Evolutionary conservation across 1,140 invertebrate species (phyloP).

Genomic region (Danaus melanippus): DNA sequence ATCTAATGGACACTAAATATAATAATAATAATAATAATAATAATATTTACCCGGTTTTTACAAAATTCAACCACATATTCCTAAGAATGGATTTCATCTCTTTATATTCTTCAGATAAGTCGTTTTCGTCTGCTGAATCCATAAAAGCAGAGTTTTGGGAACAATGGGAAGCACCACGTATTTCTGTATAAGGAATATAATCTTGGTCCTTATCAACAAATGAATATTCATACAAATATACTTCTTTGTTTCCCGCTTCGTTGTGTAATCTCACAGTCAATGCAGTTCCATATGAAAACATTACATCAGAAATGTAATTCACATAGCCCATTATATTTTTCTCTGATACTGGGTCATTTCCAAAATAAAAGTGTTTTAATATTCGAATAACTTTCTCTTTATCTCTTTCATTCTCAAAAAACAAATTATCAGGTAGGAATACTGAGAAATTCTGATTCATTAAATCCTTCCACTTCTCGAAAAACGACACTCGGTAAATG

Average conservation of each 20-base stretch:
- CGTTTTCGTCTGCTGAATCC: conserved; percentile 5
- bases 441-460: conserved; percentile 31
- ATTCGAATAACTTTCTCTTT: conserved; percentile 12
- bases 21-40: background rate
- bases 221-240: conserved; percentile 24
- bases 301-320: conserved; percentile 21
- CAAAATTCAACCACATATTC: conserved; percentile 17
- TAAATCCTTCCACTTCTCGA: conserved; percentile 22
- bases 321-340: conserved; percentile 15
- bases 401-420: conserved; percentile 17
- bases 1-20: background rate
- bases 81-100: conserved; percentile 12
- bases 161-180: conserved; percentile 17
- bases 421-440: conserved; percentile 25
- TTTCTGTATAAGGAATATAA: conserved; percentile 11
- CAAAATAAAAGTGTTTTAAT: conserved; percentile 31
- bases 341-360: conserved; percentile 13
- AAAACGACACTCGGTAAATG: conserved; percentile 13
- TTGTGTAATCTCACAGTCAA: conserved; percentile 17
- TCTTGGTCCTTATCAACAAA: conserved; percentile 10
- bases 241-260: conserved; percentile 21
- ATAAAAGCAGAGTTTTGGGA: conserved; percentile 14
- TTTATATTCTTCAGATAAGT: conserved; percentile 10
- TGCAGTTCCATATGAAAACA: conserved; percentile 18
- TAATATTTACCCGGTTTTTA: conserved; percentile 13